Conservation (phyloP, 2,888 invertebrate genomes). For the Tinea pellionella region DNA sequence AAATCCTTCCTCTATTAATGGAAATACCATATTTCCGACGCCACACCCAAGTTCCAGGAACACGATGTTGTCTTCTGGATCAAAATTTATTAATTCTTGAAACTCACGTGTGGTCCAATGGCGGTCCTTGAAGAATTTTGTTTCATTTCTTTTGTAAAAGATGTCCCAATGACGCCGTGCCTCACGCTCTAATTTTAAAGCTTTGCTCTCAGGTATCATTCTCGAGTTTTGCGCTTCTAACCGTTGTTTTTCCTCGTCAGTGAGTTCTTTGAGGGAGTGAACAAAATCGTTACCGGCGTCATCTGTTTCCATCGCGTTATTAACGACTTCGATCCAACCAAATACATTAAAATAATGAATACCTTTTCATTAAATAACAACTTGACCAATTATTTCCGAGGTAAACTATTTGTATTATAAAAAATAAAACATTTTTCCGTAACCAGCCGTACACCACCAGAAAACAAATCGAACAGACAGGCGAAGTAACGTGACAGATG, state of each 20-base stretch:
- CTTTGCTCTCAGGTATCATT: conserved; percentile 74
- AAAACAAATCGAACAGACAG: too few relatives aligned
- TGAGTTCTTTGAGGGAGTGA: conserved; percentile 62
- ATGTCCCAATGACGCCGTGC: conserved; percentile 94
- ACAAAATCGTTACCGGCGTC: conserved; percentile 37
- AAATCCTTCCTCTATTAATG: conserved; percentile 83
- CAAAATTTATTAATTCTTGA: conserved; percentile 75
- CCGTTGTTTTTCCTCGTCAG: conserved; percentile 70
- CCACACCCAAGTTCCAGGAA: conserved; percentile 94
- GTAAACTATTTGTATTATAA: too few relatives aligned
- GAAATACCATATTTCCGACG: conserved; percentile 96
- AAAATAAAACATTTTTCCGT: too few relatives aligned
- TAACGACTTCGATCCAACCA: neutral
- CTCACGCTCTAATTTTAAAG: conserved; percentile 81
- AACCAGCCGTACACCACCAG: too few relatives aligned
- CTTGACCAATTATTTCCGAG: neutral
- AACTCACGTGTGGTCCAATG: conserved; percentile 98
- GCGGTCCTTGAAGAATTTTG: conserved; percentile 93
- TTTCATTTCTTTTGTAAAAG: conserved; percentile 95
- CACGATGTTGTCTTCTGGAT: conserved; percentile 65
- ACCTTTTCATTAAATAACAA: neutral
- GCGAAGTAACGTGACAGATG: too few relatives aligned
- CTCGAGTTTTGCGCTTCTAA: conserved; percentile 75
- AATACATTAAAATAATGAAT: neutral
- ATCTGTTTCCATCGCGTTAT: conserved; percentile 45